phyloP scores from a whole-genome alignment of 2,797 vertebrate species.

The Poeciliopsis paucimaculata region DNA sequence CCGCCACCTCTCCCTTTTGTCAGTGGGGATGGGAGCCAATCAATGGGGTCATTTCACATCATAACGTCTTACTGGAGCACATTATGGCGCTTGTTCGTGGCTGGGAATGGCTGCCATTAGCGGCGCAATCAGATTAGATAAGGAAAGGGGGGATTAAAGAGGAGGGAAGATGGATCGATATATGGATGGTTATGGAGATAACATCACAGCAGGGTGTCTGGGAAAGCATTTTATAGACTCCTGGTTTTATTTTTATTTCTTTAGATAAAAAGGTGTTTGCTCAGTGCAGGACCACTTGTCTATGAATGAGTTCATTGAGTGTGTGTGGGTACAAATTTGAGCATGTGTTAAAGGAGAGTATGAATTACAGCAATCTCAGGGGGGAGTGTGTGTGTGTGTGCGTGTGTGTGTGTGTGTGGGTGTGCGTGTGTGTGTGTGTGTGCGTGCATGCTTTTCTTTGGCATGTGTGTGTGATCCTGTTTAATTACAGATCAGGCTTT shows the following conservation, averaged over 20 bases:
- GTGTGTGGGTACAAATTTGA: conserved; percentile 54
- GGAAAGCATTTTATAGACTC: conserved; percentile 59
- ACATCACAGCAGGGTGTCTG: conserved; percentile 75
- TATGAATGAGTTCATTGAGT: conserved; percentile 67
- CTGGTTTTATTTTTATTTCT: conserved; percentile 32
- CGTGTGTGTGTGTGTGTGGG: conserved; percentile 51
- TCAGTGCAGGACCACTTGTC: conserved; percentile 47
- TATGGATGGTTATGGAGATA: conserved; percentile 79
- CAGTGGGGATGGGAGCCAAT: conserved; percentile 83
- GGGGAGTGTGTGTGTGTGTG: conserved; percentile 36
- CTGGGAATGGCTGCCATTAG: conserved; percentile 80
- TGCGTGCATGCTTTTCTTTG: conserved; percentile 60
- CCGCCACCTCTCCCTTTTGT: conserved; percentile 80
- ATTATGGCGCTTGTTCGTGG: conserved; percentile 81
- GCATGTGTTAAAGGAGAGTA: conserved; percentile 59
- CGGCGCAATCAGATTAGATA: conserved; percentile 81
- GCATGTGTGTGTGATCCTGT: conserved; percentile 84
- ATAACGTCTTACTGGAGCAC: conserved; percentile 82
- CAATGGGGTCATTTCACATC: conserved; percentile 86
- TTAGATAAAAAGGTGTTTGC: conserved; percentile 44
- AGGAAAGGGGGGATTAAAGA: conserved; percentile 74
- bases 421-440: conserved; percentile 76
- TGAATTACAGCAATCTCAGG: conserved; percentile 61
- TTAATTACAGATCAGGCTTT: conserved; percentile 89
- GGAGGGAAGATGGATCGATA: conserved; percentile 77